Evolutionary conservation across 2,888 invertebrate species (phyloP).

Genomic region (Gymnosoma rotundatum): DNA sequence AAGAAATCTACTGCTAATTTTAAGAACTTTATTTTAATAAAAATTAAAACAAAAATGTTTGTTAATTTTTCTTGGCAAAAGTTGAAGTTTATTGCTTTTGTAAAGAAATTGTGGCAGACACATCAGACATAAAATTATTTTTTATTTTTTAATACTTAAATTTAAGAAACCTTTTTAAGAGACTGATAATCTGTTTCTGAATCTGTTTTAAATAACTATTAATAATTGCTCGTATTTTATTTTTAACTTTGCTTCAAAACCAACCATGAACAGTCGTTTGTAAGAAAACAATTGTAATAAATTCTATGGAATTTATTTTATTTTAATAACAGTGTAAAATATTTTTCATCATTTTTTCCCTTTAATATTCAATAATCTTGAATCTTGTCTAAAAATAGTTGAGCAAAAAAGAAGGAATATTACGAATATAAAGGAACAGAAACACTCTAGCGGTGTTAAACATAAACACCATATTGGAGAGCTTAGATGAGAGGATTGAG

Average conservation of each 20-base stretch:
- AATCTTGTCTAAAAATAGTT: conserved; percentile 70
- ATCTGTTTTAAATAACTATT: background rate
- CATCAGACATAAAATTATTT: too few species aligned
- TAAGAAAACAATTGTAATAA: conserved; percentile 39
- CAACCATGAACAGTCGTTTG: background rate
- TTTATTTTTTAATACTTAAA: too few species aligned
- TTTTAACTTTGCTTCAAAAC: background rate
- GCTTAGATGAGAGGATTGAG: conserved; percentile 39
- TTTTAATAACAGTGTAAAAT: conserved; percentile 48
- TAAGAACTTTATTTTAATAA: too few species aligned
- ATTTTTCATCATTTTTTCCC: conserved; percentile 5
- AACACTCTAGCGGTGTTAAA: conserved; percentile 65
- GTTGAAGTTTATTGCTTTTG: too few species aligned
- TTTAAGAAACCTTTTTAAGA: too few species aligned
- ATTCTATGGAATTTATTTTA: conserved; percentile 60
- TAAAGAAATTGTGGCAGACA: too few species aligned
- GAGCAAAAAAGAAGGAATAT: conserved; percentile 42
- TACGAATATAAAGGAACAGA: conserved; percentile 37
- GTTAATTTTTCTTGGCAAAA: too few species aligned
- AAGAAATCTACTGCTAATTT: background rate
- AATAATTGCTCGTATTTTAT: background rate
- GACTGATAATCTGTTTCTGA: too few species aligned
- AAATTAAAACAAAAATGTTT: too few species aligned
- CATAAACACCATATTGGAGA: conserved; percentile 58
- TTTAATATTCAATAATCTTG: conserved; percentile 60